Conservation (phyloP, 2,888 invertebrate species). For the Phymatocera aterrima region DNA sequence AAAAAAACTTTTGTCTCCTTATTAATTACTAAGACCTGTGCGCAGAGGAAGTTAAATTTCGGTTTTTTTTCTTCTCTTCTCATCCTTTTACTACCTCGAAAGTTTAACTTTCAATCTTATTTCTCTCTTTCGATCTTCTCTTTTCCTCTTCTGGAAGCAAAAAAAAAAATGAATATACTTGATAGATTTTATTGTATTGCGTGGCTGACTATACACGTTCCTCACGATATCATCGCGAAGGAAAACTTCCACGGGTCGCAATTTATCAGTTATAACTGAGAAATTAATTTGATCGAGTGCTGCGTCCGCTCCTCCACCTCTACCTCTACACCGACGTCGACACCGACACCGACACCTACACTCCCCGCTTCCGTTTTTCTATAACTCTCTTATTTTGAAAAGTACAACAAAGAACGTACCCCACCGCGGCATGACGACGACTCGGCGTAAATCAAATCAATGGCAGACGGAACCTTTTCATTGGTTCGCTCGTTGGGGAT, state of each 20-base stretch:
- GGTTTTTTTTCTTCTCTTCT: neutral
- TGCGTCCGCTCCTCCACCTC: neutral
- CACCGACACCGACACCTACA: neutral
- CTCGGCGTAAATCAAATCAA: constrained; percentile 40
- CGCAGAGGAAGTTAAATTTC: neutral
- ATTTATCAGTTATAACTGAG: constrained; percentile 39
- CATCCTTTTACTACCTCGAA: neutral
- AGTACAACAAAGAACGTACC: constrained; percentile 26
- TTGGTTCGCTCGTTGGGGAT: constrained; percentile 4
- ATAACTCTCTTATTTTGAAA: constrained; percentile 40
- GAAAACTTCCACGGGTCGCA: neutral
- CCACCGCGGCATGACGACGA: constrained; percentile 21
- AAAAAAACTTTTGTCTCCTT: neutral
- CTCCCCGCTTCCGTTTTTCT: neutral
- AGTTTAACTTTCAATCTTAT: no score
- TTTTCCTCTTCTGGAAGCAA: no score
- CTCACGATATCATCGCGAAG: constrained; percentile 9
- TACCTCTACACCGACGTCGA: no score
- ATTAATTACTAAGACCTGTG: constrained; percentile 9
- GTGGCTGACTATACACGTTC: neutral
- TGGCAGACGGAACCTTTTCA: constrained; percentile 27
- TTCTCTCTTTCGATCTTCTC: no score
- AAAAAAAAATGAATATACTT: no score
- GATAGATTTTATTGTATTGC: neutral
- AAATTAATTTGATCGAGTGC: constrained; percentile 40